Evolutionary conservation across 2,113 vertebrate species (phyloP), one percentile per base, ranked within the genome.

Genomic region (Hippocampus abdominalis): DNA sequence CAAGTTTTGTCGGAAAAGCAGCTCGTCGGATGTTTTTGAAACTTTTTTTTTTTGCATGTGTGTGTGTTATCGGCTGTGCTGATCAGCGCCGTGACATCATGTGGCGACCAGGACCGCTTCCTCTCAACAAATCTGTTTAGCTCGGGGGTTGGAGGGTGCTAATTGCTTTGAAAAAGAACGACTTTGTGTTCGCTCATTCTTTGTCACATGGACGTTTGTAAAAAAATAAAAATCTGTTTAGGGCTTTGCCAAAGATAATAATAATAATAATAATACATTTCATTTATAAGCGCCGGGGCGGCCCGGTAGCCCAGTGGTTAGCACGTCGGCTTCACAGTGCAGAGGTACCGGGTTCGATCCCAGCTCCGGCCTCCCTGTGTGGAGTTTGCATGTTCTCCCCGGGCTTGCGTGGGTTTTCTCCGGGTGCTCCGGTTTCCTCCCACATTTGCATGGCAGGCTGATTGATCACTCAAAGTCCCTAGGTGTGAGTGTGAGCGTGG

Each of bases 51-150:
- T n/a, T n/a, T 53, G 13, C 3, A 20, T 25, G 13, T 57, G 12
- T 56, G 25, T 56, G 25, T 23, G n/a, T 56, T 57, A 57, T 57
- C 54, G 4, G 4, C 54, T 9, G 9, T 5, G 15, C 6, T 29
- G 27, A 60, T 60, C 27, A 32, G 25, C 16, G 6, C 13, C 13
- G 27, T 27, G 15, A 27, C n/a, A 56, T 56, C 54, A 56, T 56
- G 23, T 29, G 57, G 8, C 6, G 15, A 13, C 27, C 8, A 15
- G 27, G 27, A 16, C 27, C 57, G 9, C 27, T 60, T 60, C 57
- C 57, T 32, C 15, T 60, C 57, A 60, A 60, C 57, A 60, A 60
- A 60, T 60, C 57, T 6, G 15, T 60, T 60, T 60, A 60, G 57
- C 57, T 60, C 3, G 57, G 12, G 27, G 57, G 4, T 3, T 1